phyloP scores from a whole-genome alignment of 2,797 vertebrate species.

The Masticophis lateralis region DNA sequence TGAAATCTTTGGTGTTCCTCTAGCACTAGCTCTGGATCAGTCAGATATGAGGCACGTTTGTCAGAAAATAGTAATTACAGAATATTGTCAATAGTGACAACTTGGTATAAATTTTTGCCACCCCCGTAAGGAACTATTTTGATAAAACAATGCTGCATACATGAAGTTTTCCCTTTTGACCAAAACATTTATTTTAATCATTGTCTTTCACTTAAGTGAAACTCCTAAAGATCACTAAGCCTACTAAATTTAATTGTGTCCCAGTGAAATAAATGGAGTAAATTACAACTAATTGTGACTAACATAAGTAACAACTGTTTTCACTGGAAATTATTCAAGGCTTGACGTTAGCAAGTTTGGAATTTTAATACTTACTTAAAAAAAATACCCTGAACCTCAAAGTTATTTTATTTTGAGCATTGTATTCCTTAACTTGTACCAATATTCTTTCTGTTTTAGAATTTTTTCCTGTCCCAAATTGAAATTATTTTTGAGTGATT shows the following conservation, averaged over 20 bases:
- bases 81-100: slow-evolving; percentile 61
- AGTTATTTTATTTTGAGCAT: slow-evolving; percentile 54
- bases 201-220: slow-evolving; percentile 55
- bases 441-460: slow-evolving; percentile 45
- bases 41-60: slow-evolving; percentile 68
- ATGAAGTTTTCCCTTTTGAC: background rate
- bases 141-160: background rate
- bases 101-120: slow-evolving; percentile 53
- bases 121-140: slow-evolving; percentile 54
- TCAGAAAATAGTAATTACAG: slow-evolving; percentile 67
- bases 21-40: slow-evolving; percentile 72
- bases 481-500: slow-evolving; percentile 44
- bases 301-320: background rate
- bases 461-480: slow-evolving; percentile 37
- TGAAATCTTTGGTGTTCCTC: slow-evolving; percentile 73
- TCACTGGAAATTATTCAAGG: background rate
- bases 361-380: slow-evolving; percentile 17
- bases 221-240: slow-evolving; percentile 58
- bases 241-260: slow-evolving; percentile 28
- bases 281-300: background rate
- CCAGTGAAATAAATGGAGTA: background rate
- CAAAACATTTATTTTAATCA: slow-evolving; percentile 1
- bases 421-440: slow-evolving; percentile 49
- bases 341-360: background rate
- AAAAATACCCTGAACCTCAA: slow-evolving; percentile 47